Evolutionary conservation across 2,113 vertebrate genomes (phyloP), one percentile per base, ranked within the genome.

Genomic region (Verasper variegatus): DNA sequence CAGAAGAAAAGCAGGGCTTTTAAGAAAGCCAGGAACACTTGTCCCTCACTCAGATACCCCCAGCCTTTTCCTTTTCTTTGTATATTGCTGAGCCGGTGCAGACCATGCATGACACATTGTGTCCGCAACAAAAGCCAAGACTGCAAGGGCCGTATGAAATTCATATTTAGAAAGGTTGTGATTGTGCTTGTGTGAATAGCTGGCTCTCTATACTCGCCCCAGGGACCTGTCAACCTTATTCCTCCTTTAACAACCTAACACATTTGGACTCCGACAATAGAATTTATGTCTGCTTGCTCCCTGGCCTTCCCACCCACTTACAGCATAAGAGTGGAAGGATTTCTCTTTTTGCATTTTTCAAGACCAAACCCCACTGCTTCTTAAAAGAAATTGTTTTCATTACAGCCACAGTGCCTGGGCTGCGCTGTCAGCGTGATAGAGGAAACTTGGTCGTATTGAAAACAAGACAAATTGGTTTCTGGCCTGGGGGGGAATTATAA

Each of bases 131-230:
- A 92, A 89, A 89, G 88, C 78, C 45, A 56, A 86, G 77, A 78
- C 83, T 18, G 42, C 70, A 37, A 81, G 66, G 78, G 61, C 81
- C 12, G 56, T 54, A 74, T 67, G 3, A 83, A 76, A 82, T 86
- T 89, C 85, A 85, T 86, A 86, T 92, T 88, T 86, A 71, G 76
- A 91, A 88, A 87, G 86, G 86, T 84, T n/a, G 54, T 57, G 75
- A 87, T 92, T 88, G 86, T 87, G 81, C 84, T 71, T 1, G 23
- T 80, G 83, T 92, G 85, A 91, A 90, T 90, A 76, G 88, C 74
- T 20, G 69, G 45, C 77, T 84, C 60, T 51, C 26, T 51, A 56
- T 59, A 83, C 80, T 10, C 20, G 71, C 89, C 85, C 47, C 47
- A 65, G 86, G 85, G 89, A 58, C 70, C 81, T 71, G 84, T 89